These are phyloP conservation scores for Bombus cullumanus DNA, from an alignment of 1,140 invertebrate species.

Conservation along the genomic window DNA sequence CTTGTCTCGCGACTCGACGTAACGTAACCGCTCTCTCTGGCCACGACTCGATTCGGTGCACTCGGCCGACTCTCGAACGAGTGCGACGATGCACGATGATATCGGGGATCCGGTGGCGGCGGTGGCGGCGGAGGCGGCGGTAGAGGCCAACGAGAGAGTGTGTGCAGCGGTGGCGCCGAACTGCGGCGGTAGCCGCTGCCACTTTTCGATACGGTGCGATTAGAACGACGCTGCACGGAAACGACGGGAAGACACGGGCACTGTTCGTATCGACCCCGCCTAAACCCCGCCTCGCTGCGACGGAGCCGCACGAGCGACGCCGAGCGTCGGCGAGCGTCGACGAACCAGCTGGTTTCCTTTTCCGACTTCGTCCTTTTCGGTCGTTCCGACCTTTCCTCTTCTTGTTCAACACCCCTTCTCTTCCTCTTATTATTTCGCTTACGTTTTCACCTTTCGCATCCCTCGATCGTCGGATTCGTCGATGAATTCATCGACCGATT, in stretches of 20 bases:
- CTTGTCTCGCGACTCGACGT: slow-evolving; percentile 54
- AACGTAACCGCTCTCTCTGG: slow-evolving; percentile 49
- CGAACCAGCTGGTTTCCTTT: slow-evolving; percentile 33
- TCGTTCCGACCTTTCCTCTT: slow-evolving; percentile 27
- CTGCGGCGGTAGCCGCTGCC: slow-evolving; percentile 52
- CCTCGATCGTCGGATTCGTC: neutral
- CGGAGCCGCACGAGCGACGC: slow-evolving; percentile 68
- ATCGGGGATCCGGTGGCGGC: slow-evolving; percentile 16
- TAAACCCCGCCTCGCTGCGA: slow-evolving; percentile 78
- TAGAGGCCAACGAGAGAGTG: slow-evolving; percentile 1
- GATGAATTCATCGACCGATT: neutral
- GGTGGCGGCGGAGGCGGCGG: neutral
- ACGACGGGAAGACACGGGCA: slow-evolving; percentile 71
- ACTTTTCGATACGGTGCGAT: slow-evolving; percentile 66
- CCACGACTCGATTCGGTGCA: slow-evolving; percentile 44
- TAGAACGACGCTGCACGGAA: slow-evolving; percentile 72
- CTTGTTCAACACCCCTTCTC: neutral
- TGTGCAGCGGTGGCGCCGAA: slow-evolving; percentile 46
- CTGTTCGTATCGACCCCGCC: slow-evolving; percentile 80
- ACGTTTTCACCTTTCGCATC: neutral
- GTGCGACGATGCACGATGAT: slow-evolving; percentile 30
- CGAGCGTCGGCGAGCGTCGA: slow-evolving; percentile 63
- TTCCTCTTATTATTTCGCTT: neutral
- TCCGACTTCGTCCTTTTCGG: slow-evolving; percentile 45
- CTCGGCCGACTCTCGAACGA: slow-evolving; percentile 42